phyloP scores from a whole-genome alignment of 35 echinoderm and acorn worm genomes.

The Ptychodera flava region DNA sequence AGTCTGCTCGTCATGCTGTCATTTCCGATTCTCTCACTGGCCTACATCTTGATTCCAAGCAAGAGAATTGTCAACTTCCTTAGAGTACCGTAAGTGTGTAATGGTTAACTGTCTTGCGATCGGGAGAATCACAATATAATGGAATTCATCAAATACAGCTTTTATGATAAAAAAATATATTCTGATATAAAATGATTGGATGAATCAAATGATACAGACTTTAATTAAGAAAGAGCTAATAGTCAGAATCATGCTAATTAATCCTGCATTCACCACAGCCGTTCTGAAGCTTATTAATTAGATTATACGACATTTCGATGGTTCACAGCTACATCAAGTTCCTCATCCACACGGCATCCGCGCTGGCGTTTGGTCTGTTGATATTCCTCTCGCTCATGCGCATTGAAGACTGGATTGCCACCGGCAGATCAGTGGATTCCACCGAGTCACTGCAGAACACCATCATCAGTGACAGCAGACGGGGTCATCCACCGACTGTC shows the following conservation, averaged over 20 bases:
- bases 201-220: too few species aligned
- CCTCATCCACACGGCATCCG: neutral
- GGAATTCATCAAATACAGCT: too few species aligned
- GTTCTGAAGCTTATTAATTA: too few species aligned
- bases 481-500: neutral
- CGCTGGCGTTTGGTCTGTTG: neutral
- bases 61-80: neutral
- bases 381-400: neutral
- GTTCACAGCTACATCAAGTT: neutral
- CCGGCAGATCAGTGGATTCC: neutral
- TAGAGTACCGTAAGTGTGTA: neutral
- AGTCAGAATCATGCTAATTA: too few species aligned
- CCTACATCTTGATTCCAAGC: constrained; percentile 4
- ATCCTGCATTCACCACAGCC: too few species aligned
- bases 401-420: neutral
- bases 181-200: too few species aligned
- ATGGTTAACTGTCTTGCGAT: too few species aligned
- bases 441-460: neutral
- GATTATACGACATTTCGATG: too few species aligned
- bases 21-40: neutral
- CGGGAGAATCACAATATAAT: too few species aligned
- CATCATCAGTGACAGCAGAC: neutral
- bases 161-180: too few species aligned
- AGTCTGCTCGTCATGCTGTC: neutral
- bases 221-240: too few species aligned